Evolutionary conservation across 2,888 invertebrate species (phyloP).

Genomic region (Spisula solida): DNA sequence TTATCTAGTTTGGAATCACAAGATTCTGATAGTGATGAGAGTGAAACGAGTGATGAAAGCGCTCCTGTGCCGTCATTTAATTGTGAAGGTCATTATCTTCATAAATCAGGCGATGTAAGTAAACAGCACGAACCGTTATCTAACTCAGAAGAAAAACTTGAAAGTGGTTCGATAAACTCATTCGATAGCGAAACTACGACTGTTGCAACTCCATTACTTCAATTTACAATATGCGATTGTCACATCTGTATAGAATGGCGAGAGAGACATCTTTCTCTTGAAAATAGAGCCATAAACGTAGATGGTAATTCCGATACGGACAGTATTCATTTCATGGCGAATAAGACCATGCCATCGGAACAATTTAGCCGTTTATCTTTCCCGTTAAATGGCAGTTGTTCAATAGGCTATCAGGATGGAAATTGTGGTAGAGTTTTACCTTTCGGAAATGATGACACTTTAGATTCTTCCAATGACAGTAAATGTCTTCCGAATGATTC

Average conservation of each 20-base stretch:
- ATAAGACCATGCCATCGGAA: background rate
- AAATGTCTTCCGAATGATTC: background rate
- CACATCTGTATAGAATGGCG: background rate
- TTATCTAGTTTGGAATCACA: slow-evolving; percentile 8
- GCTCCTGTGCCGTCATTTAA: background rate
- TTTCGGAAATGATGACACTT: background rate
- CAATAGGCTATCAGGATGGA: no score
- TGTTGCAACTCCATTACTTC: background rate
- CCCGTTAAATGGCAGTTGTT: background rate
- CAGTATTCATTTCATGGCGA: background rate
- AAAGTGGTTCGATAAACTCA: background rate
- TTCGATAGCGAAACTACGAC: background rate
- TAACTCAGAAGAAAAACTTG: background rate
- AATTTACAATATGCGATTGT: background rate
- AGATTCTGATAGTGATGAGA: slow-evolving; percentile 38
- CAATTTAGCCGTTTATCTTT: background rate
- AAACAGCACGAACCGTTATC: background rate
- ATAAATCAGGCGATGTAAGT: background rate
- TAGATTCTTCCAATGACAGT: slow-evolving; percentile 13
- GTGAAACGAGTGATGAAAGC: background rate
- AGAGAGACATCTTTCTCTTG: background rate
- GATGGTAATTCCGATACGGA: slow-evolving; percentile 1
- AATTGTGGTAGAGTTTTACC: background rate
- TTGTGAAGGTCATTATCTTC: background rate
- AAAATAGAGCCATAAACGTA: background rate